Percentiles rank a stretch among this genome's conserved stretches.
phyloP scores from a whole-genome alignment of 2,888 invertebrate species.

The Eilema depressum region DNA sequence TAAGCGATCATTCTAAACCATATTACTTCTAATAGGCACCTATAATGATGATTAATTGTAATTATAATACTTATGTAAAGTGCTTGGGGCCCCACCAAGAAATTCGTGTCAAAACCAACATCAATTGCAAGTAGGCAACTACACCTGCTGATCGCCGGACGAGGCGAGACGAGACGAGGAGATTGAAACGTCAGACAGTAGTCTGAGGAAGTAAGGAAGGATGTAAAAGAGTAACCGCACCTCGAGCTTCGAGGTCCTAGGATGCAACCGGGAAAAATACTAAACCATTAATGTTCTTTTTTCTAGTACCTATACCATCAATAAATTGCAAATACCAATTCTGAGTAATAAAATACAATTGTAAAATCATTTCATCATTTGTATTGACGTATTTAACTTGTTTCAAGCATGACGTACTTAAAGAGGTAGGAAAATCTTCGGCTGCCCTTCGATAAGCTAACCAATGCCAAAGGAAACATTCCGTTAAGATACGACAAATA shows the following conservation, averaged over 20 bases:
- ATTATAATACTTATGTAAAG: too few relatives aligned
- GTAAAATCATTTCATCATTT: background rate
- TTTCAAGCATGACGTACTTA: slow-evolving; percentile 14
- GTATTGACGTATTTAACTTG: background rate
- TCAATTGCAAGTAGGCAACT: too few relatives aligned
- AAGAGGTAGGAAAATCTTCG: slow-evolving; percentile 18
- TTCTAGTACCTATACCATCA: background rate
- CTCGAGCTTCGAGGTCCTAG: too few relatives aligned
- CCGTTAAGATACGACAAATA: slow-evolving; percentile 3
- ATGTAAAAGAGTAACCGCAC: background rate
- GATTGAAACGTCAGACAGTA: background rate
- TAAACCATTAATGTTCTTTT: background rate
- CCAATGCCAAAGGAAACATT: slow-evolving; percentile 29
- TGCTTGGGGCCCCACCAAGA: too few relatives aligned
- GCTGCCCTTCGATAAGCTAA: slow-evolving; percentile 27
- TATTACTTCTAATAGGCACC: background rate
- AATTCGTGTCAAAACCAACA: too few relatives aligned
- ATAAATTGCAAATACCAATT: background rate
- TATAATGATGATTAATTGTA: too few relatives aligned
- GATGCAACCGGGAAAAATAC: too few relatives aligned
- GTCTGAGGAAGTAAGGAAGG: background rate
- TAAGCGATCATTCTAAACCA: background rate
- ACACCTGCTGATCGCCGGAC: too few relatives aligned
- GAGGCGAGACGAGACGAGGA: too few relatives aligned
- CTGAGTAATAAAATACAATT: background rate